phyloP scores from a whole-genome alignment of 1,140 invertebrate genomes.

The Thaumatotibia leucotreta region DNA sequence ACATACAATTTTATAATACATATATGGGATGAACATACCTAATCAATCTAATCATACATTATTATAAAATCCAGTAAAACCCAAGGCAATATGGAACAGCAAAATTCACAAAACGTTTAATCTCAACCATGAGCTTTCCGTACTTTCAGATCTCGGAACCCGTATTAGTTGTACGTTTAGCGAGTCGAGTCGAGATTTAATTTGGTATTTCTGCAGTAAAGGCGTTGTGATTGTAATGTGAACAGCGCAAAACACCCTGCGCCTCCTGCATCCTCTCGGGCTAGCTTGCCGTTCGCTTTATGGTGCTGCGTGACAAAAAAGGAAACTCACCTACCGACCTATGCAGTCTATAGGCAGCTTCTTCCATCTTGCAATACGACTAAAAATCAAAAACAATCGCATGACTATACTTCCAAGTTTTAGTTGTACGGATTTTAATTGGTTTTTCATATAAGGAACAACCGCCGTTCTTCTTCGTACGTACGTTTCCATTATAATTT shows the following conservation, averaged over 20 bases:
- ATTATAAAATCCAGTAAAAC: no score
- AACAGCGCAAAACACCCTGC: background rate
- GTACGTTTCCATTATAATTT: conserved; percentile 59
- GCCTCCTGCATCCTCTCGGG: conserved; percentile 25
- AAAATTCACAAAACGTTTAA: no score
- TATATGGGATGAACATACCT: no score
- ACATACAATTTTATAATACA: no score
- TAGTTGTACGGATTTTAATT: conserved; percentile 44
- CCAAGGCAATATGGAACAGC: no score
- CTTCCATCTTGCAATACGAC: background rate
- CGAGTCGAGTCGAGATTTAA: no score
- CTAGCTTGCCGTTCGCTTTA: background rate
- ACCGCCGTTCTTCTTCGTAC: conserved; percentile 33
- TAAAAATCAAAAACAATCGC: conserved; percentile 17
- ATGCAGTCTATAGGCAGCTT: background rate
- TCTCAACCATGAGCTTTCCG: no score
- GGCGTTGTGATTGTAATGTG: background rate
- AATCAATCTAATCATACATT: no score
- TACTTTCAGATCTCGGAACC: no score
- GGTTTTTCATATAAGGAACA: conserved; percentile 34
- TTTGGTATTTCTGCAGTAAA: background rate
- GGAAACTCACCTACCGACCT: conserved; percentile 7
- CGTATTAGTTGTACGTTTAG: no score
- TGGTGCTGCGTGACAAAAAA: conserved; percentile 26
- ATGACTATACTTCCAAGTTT: conserved; percentile 30